Evolutionary conservation across 2,797 vertebrate genomes (phyloP).

Genomic region (Vespertilio murinus): DNA sequence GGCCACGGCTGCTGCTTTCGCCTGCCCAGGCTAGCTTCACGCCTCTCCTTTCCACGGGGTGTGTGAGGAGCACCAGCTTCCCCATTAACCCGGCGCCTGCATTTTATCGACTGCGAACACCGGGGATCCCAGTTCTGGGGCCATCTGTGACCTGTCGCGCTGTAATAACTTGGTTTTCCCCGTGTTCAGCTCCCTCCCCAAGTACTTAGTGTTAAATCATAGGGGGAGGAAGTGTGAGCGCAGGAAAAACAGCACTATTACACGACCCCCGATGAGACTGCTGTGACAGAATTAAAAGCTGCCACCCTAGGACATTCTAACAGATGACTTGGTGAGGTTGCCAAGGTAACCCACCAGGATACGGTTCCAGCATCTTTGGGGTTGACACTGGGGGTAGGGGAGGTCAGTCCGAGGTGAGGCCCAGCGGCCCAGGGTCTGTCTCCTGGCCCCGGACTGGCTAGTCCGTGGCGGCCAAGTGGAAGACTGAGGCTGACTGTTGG

Average conservation of each 20-base stretch:
- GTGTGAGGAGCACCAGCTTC: constrained; percentile 43
- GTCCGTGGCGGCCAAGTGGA: neutral
- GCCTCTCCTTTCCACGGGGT: constrained; percentile 30
- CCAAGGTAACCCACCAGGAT: constrained; percentile 81
- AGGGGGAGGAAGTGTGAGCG: constrained; percentile 75
- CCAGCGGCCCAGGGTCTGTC: constrained; percentile 50
- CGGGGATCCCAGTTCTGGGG: constrained; percentile 70
- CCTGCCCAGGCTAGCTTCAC: constrained; percentile 53
- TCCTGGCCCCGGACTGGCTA: neutral
- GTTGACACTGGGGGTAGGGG: constrained; percentile 63
- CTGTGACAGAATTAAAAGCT: constrained; percentile 81
- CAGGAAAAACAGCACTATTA: constrained; percentile 85
- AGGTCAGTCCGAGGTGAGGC: constrained; percentile 75
- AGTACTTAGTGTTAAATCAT: constrained; percentile 78
- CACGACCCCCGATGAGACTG: constrained; percentile 82
- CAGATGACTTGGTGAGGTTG: constrained; percentile 80
- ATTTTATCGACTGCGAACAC: constrained; percentile 60
- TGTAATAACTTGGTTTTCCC: constrained; percentile 72
- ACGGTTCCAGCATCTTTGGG: constrained; percentile 74
- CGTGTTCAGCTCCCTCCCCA: constrained; percentile 69
- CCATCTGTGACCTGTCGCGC: constrained; percentile 75
- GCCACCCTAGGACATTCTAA: constrained; percentile 81
- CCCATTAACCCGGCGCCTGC: constrained; percentile 62
- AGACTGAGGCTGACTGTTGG: neutral
- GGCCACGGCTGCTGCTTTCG: neutral